Conservation (phyloP, 2,888 invertebrate species). For the Amphipoea lucens region DNA sequence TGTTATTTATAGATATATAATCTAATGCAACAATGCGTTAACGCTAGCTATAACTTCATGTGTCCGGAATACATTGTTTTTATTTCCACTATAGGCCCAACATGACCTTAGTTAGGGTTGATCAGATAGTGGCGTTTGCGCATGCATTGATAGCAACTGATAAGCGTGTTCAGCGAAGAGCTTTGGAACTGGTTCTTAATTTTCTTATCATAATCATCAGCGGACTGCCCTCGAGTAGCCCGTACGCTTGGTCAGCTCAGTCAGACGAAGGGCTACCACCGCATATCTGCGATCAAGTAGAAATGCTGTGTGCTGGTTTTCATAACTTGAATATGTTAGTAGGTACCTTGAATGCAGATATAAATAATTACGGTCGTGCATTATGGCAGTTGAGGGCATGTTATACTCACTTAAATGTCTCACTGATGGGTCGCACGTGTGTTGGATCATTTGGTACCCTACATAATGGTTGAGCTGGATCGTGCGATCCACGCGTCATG, state of each 20-base stretch:
- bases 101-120: neutral
- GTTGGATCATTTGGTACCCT: too few relatives aligned
- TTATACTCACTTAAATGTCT: too few relatives aligned
- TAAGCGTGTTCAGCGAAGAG: neutral
- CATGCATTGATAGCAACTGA: neutral
- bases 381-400: too few relatives aligned
- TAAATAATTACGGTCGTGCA: neutral
- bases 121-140: neutral
- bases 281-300: neutral
- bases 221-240: neutral
- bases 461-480: too few relatives aligned
- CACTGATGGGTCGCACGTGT: too few relatives aligned
- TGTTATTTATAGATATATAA: constrained; percentile 6
- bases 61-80: constrained; percentile 4
- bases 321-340: neutral
- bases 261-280: neutral
- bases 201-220: neutral
- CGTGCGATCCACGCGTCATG: too few relatives aligned
- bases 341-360: neutral
- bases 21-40: neutral
- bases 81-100: neutral
- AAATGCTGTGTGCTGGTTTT: neutral
- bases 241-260: neutral
- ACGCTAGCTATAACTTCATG: too few relatives aligned
- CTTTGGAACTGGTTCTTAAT: constrained; percentile 4